Base-by-base conservation (phyloP, 2,113 vertebrate genomes). In the Astur gentilis region DNA sequence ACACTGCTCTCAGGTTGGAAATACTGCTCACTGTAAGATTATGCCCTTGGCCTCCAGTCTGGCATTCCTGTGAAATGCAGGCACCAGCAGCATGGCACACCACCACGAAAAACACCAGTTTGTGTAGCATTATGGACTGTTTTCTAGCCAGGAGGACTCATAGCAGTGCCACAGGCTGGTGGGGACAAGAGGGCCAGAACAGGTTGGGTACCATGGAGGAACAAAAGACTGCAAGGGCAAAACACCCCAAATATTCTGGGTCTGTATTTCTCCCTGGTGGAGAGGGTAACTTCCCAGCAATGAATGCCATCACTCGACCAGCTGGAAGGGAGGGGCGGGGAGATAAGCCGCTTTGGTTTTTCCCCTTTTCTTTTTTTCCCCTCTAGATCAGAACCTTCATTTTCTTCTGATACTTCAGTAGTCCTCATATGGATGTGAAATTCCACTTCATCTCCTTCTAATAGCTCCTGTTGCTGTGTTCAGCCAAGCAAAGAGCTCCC, bases 291-390 rank as follows among this genome's bases (percentile, higher is more conserved):
- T 65, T 45, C 31, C 16, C 45, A 89, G 50, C 40, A 47, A 57
- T 4, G 27, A 80, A 29, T 31, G 36, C 22, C 23, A 49, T 36
- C 61, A 3, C n/a, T 23, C 22, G 10, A 38, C 26, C 16, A 29
- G 52, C 22, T 40, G 7, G 7, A 18, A 64, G 5, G 1, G 6
- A 15, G 15, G 5, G 27, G 4, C 21, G 3, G 8, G 7, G 31
- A 58, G 42, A 87, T 25, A 47, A 81, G 2, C 3, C 36, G 22
- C 11, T 27, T 38, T 31, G 55, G 31, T 26, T 25, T 15, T 42
- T 27, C 20, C 7, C 16, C 4, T 31, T 66, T 67, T 16, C 9
- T 65, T 71, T 38, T 26, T 67, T 25, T 13, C 15, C 15, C 6
- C 16, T 69, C n/a, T 44, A 20, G 27, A 60, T 55, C 18, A 75